phyloP scores from a whole-genome alignment of 1,140 invertebrate species.

The Meloidogyne floridensis region DNA sequence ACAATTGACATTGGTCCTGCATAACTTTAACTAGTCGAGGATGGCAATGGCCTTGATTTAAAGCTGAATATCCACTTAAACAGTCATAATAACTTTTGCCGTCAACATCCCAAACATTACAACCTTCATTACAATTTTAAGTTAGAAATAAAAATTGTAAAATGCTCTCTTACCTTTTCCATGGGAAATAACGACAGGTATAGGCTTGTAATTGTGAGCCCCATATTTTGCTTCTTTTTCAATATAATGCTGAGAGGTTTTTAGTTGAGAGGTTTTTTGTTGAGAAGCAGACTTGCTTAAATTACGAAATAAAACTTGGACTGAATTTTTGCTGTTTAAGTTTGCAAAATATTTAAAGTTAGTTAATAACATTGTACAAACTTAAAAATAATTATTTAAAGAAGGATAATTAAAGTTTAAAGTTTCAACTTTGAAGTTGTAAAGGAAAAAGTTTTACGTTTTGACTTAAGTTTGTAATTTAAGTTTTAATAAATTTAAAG shows the following conservation, averaged over 20 bases:
- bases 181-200: conserved; percentile 83
- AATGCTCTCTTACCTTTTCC: conserved; percentile 76
- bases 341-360: no score
- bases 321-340: neutral
- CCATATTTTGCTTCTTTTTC: conserved; percentile 72
- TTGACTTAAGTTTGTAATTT: no score
- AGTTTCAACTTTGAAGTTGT: no score
- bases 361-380: no score
- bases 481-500: no score
- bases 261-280: no score
- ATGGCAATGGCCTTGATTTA: conserved; percentile 88
- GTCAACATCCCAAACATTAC: conserved; percentile 93
- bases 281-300: neutral
- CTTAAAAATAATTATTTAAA: no score
- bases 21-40: conserved; percentile 85
- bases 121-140: conserved; percentile 71
- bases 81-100: conserved; percentile 87
- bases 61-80: conserved; percentile 37
- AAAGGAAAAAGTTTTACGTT: no score
- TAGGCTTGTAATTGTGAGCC: conserved; percentile 92
- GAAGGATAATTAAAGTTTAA: no score
- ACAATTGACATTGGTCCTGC: conserved; percentile 75
- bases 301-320: neutral
- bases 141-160: no score
- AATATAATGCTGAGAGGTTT: conserved; percentile 37